These are phyloP conservation scores for Ictalurus furcatus DNA, from an alignment of 2,113 vertebrate species.

Conservation along the genomic window DNA sequence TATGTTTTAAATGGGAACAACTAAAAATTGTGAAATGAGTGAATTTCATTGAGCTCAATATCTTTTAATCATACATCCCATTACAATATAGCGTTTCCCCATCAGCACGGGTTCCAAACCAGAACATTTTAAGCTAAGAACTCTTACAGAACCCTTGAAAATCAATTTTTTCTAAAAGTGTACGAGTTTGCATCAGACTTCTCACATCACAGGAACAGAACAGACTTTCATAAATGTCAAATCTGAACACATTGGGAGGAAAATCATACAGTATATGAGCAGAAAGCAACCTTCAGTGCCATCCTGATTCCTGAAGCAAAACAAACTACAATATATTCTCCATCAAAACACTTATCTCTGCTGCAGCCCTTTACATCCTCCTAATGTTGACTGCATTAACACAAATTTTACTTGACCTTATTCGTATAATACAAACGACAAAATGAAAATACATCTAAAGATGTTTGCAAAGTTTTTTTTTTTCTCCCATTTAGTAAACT, in stretches of 20 bases:
- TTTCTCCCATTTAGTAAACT: background rate
- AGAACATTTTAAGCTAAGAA: background rate
- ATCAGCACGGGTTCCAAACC: background rate
- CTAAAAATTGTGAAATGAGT: background rate
- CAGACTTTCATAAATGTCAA: background rate
- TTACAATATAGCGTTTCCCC: background rate
- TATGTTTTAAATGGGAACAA: background rate
- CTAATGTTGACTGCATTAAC: background rate
- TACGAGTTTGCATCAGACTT: background rate
- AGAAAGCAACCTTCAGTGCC: background rate
- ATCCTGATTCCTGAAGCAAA: background rate
- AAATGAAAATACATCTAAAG: background rate
- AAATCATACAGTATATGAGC: background rate
- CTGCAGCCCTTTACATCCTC: background rate
- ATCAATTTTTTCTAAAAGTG: background rate
- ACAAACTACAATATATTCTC: background rate
- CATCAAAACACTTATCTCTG: background rate
- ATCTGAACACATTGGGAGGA: background rate
- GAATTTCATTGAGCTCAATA: background rate
- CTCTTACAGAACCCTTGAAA: background rate
- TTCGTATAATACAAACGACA: background rate
- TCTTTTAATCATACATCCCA: background rate
- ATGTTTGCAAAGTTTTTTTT: background rate
- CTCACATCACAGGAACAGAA: background rate
- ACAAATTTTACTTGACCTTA: background rate